Evolutionary conservation across 2,888 invertebrate genomes (phyloP), one percentile per base, ranked within the genome.

Genomic region (Aethes cnicana): DNA sequence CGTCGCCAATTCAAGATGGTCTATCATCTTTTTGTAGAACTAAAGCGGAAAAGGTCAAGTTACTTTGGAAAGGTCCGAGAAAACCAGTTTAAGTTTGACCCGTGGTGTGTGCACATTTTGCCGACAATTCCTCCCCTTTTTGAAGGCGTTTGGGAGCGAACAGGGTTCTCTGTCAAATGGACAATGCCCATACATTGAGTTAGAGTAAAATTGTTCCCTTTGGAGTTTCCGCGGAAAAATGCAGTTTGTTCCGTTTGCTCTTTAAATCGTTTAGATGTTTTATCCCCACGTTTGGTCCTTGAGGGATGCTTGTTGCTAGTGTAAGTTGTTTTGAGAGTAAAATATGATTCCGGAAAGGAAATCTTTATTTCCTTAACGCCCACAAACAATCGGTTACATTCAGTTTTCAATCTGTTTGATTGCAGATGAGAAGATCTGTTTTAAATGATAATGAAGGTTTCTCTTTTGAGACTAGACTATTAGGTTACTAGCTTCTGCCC

Each of bases 161-260:
- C 11, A 20, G 26, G 32, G 20, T 11, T 39, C 52, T 39, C 4
- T 1, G 2, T 26, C 9, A 16, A 23, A 39, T 52, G 32, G 52
- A 6, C 20, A 17, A 9, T 20, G 50, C 2, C n/a, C 20, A 37
- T 32, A 46, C 37, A 44, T 50, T 46, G 44, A 52, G 52, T 50
- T 50, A 52, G 32, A 32, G 37, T 39, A 30, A 46, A 46, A 52
- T 52, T 32, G 52, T 39, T 52, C 52, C 52, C 52, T 9, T 33
- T 11, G 21, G 52, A 52, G 32, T 32, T 32, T 36, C 18, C 14
- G 14, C 26, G 20, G 52, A 32, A 33, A 52, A 52, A 52, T 52
- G 52, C 39, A 44, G 25, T 52, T 52, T 39, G 30, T 44, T 33
- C 20, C 41, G 42, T 52, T 46, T 32, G 36, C 21, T 42, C 25